These are phyloP conservation scores for Choristoneura rosaceana DNA, from an alignment of 2,888 invertebrate species.

Conservation along the genomic window DNA sequence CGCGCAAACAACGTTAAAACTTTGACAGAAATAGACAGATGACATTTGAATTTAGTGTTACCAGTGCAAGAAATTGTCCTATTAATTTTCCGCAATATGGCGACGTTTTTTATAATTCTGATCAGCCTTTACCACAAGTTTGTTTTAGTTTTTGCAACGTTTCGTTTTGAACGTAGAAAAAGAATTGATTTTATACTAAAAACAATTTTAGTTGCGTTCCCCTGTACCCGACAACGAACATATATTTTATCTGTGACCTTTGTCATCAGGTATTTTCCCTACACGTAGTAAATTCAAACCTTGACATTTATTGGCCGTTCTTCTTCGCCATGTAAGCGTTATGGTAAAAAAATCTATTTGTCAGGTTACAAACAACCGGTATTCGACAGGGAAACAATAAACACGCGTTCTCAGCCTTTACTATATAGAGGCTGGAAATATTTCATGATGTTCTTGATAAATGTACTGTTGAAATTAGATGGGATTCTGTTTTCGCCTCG, in stretches of 20 bases:
- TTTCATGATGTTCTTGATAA: background rate
- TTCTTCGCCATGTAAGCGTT: slow-evolving; percentile 16
- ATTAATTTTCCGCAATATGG: no score
- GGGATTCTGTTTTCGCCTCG: background rate
- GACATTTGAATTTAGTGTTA: no score
- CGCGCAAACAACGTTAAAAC: no score
- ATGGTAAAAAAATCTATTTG: slow-evolving; percentile 27
- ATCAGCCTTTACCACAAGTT: no score
- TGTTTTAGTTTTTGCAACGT: no score
- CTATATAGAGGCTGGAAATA: slow-evolving; percentile 1
- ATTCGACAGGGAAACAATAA: slow-evolving; percentile 14
- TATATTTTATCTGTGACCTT: background rate
- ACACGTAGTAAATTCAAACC: slow-evolving; percentile 11
- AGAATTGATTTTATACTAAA: no score
- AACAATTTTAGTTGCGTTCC: no score
- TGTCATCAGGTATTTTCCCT: slow-evolving; percentile 2
- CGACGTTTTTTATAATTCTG: no score
- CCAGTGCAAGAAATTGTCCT: no score
- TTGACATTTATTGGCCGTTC: slow-evolving; percentile 28
- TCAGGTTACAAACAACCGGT: slow-evolving; percentile 16
- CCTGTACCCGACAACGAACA: no score
- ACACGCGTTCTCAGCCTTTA: background rate
- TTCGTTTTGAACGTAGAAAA: no score
- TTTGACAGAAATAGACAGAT: no score
- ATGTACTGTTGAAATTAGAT: background rate